Evolutionary conservation across 92 coral and sea anemone species (phyloP).

Genomic region (Metridium senile): DNA sequence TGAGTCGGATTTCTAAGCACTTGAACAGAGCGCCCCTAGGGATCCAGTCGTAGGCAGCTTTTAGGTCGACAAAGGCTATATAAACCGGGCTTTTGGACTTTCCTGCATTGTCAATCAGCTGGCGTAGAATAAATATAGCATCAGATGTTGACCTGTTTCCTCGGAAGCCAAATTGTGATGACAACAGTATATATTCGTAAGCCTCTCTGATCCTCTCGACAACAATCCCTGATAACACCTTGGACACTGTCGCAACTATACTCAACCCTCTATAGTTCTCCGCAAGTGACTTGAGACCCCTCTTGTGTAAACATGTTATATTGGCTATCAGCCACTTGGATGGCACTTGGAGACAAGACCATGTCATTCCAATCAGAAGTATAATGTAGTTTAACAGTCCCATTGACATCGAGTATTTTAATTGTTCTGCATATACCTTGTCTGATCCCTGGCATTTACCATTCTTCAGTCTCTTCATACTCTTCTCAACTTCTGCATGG

Average conservation of each 20-base stretch:
- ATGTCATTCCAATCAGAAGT: background rate
- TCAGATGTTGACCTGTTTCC: slow-evolving; percentile 20
- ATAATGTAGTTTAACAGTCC: background rate
- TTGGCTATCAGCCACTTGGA: slow-evolving; percentile 12
- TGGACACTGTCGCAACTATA: slow-evolving; percentile 7
- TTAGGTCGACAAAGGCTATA: slow-evolving; percentile 11
- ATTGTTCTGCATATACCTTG: slow-evolving; percentile 25
- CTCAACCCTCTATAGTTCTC: slow-evolving; percentile 22
- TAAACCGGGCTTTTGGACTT: slow-evolving; percentile 5
- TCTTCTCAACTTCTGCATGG: background rate
- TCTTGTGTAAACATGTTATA: slow-evolving; percentile 26
- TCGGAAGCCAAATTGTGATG: slow-evolving; percentile 32
- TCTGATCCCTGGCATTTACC: slow-evolving; percentile 33
- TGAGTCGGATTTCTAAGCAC: slow-evolving; percentile 9
- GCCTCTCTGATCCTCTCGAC: slow-evolving; percentile 18
- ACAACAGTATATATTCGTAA: slow-evolving; percentile 18
- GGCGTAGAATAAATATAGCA: slow-evolving; percentile 25
- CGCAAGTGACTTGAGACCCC: slow-evolving; percentile 17
- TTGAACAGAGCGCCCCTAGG: slow-evolving; percentile 7
- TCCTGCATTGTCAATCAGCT: slow-evolving; percentile 12
- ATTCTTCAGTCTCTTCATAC: slow-evolving; percentile 29
- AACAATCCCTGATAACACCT: slow-evolving; percentile 14
- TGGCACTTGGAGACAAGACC: slow-evolving; percentile 6
- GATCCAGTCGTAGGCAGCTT: slow-evolving; percentile 20
- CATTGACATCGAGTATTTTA: slow-evolving; percentile 20